Evolutionary conservation across 2,888 invertebrate species (phyloP).

Genomic region (Drosophila mimetica): DNA sequence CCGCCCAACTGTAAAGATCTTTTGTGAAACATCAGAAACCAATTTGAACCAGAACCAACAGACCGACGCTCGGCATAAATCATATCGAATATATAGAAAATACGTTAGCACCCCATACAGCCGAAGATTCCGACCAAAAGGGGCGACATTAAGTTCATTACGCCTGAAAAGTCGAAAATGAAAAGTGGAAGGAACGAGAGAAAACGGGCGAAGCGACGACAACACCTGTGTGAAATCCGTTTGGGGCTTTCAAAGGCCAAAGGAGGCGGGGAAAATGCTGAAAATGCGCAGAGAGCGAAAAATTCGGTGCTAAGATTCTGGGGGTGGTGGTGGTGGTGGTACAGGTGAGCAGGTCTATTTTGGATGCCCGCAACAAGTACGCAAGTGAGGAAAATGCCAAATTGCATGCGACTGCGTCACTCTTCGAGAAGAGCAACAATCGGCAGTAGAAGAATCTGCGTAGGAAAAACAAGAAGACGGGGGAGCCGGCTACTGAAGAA

Average conservation of each 20-base stretch:
- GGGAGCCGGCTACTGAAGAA: conserved; percentile 19
- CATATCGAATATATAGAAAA: conserved; percentile 44
- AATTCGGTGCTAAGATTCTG: conserved; percentile 1
- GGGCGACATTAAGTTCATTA: conserved; percentile 77
- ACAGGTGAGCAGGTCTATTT: conserved; percentile 77
- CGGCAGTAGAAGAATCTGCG: conserved; percentile 5
- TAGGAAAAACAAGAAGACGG: not conserved
- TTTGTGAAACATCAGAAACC: conserved; percentile 40
- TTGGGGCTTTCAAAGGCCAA: conserved; percentile 41
- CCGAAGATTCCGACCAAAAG: conserved; percentile 40
- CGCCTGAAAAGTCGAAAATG: conserved; percentile 49
- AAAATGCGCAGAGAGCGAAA: not conserved
- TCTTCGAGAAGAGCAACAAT: conserved; percentile 9
- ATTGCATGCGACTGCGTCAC: conserved; percentile 74
- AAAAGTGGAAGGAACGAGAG: conserved; percentile 29
- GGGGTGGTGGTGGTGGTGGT: not conserved
- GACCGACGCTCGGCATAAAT: conserved; percentile 33
- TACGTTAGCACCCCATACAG: conserved; percentile 44
- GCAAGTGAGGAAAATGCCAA: conserved; percentile 67
- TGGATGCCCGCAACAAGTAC: conserved; percentile 56
- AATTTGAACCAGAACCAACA: conserved; percentile 41
- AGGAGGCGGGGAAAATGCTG: not conserved
- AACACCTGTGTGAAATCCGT: conserved; percentile 81
- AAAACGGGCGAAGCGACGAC: conserved; percentile 51
- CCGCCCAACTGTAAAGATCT: conserved; percentile 25